Evolutionary conservation across 2,797 vertebrate species (phyloP).

Genomic region (Acridotheres tristis): DNA sequence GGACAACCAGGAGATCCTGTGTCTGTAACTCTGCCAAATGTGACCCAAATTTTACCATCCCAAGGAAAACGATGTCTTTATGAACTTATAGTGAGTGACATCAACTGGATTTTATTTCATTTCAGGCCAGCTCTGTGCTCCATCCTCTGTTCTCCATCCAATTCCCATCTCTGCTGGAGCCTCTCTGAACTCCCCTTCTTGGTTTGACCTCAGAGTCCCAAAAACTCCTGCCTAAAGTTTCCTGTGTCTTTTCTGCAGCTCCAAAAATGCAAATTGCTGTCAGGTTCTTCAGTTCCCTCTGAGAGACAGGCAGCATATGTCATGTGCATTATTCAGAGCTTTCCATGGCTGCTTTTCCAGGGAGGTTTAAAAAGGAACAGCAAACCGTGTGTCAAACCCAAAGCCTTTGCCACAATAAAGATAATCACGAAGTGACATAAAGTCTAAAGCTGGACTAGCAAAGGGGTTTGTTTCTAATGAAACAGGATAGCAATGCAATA

Average conservation of each 20-base stretch:
- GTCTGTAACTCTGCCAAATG: background rate
- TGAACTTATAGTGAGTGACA: background rate
- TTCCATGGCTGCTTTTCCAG: background rate
- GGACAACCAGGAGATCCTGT: background rate
- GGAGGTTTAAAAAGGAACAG: constrained; percentile 30
- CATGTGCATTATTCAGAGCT: constrained; percentile 47
- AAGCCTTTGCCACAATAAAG: background rate
- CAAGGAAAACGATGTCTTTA: background rate
- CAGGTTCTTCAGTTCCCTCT: background rate
- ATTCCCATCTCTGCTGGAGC: background rate
- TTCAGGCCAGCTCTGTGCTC: background rate
- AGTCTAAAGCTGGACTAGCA: background rate
- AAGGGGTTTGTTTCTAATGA: background rate
- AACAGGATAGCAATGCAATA: background rate
- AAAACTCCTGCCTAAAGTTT: background rate
- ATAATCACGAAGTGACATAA: background rate
- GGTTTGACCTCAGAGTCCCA: background rate
- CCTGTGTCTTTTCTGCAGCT: background rate
- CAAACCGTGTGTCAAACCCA: background rate
- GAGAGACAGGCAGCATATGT: constrained; percentile 44
- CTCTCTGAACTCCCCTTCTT: background rate
- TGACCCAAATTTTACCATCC: background rate
- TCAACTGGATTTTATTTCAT: background rate
- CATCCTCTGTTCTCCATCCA: background rate
- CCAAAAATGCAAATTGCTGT: constrained; percentile 12